Percentiles rank a stretch among this genome's conserved stretches.
Conservation (phyloP, 1,140 invertebrate genomes). For the Drosophila yakuba region DNA sequence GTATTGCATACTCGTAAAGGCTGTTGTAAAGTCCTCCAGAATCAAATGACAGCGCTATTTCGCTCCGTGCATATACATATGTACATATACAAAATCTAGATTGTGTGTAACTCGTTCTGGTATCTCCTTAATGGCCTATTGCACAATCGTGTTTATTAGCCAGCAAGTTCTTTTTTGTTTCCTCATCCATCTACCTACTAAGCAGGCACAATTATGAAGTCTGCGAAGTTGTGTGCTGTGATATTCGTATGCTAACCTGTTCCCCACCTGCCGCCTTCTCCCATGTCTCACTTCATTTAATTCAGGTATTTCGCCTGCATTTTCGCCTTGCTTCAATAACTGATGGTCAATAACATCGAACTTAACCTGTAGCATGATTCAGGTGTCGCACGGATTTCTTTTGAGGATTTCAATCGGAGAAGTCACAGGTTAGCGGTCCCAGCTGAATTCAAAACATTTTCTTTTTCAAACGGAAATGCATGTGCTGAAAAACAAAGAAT, state of each 20-base stretch:
- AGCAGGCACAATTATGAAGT: conserved; percentile 6
- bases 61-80: background rate
- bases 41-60: background rate
- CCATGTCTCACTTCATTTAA: conserved; percentile 24
- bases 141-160: conserved; percentile 3
- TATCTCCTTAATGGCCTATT: conserved; percentile 21
- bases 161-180: conserved; percentile 5
- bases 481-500: conserved; percentile 21
- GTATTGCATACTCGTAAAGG: background rate
- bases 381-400: conserved; percentile 12
- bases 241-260: conserved; percentile 21
- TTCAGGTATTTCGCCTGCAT: conserved; percentile 20
- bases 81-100: background rate
- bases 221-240: conserved; percentile 2
- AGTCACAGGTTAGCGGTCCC: conserved; percentile 21
- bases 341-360: conserved; percentile 5
- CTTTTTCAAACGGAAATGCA: conserved; percentile 2
- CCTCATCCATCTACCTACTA: conserved; percentile 24
- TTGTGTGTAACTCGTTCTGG: conserved; percentile 17
- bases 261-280: conserved; percentile 10
- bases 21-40: background rate
- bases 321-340: conserved; percentile 11
- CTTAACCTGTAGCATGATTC: background rate
- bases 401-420: background rate
- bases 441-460: background rate